Conservation (phyloP, 2,797 vertebrate genomes). For the Buceros bicornis region DNA sequence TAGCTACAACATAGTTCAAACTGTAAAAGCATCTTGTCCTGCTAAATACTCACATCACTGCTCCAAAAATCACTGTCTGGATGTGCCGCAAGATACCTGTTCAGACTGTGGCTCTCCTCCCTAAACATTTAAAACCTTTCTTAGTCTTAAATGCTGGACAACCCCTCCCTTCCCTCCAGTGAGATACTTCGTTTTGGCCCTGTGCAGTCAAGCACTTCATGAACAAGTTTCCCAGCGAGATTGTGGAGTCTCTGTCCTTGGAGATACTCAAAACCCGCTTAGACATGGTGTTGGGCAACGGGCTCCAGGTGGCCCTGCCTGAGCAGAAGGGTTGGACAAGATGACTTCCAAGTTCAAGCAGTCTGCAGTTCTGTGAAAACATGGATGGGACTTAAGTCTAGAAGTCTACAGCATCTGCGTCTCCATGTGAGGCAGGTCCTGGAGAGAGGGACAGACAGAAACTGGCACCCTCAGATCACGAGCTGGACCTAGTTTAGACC, state of each 20-base stretch:
- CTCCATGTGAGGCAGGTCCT: neutral
- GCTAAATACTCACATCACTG: neutral
- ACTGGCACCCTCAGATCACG: neutral
- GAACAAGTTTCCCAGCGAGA: neutral
- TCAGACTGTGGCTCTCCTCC: neutral
- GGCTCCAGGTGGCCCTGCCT: neutral
- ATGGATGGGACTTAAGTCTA: neutral
- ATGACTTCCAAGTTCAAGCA: neutral
- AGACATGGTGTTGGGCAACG: neutral
- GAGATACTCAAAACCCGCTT: neutral
- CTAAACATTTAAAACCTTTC: neutral
- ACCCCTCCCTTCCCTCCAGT: neutral
- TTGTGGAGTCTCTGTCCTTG: rapidly evolving
- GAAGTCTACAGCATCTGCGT: neutral
- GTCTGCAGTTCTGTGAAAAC: neutral
- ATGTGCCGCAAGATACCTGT: neutral
- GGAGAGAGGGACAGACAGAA: neutral
- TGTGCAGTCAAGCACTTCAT: neutral
- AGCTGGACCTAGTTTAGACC: neutral
- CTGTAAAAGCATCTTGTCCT: neutral
- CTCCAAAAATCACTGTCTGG: neutral
- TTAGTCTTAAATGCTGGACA: neutral
- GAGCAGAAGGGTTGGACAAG: neutral
- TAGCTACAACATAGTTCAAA: neutral
- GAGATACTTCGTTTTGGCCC: neutral